Evolutionary conservation across 2,888 invertebrate species (phyloP), one percentile per base, ranked within the genome.

Genomic region (Synergus umbraculus): DNA sequence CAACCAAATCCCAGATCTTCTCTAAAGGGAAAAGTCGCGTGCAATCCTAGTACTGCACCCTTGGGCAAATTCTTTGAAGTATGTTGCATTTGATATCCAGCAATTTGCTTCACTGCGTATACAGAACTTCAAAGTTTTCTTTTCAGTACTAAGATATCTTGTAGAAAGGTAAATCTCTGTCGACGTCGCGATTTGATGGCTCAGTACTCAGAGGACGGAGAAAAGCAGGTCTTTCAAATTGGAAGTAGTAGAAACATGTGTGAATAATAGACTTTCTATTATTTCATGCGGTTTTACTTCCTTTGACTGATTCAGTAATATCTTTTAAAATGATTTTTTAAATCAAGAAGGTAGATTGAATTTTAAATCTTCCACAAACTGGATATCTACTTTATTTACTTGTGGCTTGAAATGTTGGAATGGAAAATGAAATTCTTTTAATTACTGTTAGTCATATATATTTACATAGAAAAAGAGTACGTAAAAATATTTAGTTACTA

Each of bases 111-210:
- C 46, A 29, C 15, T 46, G 44, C 4, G 5, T 69, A 5, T 15
- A 15, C 15, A 22, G 13, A 22, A 8, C 29, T 10, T 46, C 69
- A 41, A 43, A 41, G 65, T 66, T 66, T 46, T 69, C 13, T 44
- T 44, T 46, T 69, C 18, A 22, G 22, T 29, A 29, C 22, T 29
- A 1, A 8, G 41, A 66, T 66, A 46, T 18, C 46, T 46, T 46
- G 69, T 22, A 69, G 69, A 49, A 69, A 69, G 22, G 69, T 69
- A 49, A 69, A 69, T 69, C 69, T 69, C 69, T 69, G 22, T 46
- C 22, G 12, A 22, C 22, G 22, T 60, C 60, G 12, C 12, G 29
- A 69, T 54, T 37, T 69, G 29, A 69, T 69, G 49, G 49, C 13
- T 54, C 49, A 12, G 29, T 69, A 29, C 46, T 29, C 15, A 69